phyloP scores from a whole-genome alignment of 2,888 invertebrate species.

The Drosophila mimica region DNA sequence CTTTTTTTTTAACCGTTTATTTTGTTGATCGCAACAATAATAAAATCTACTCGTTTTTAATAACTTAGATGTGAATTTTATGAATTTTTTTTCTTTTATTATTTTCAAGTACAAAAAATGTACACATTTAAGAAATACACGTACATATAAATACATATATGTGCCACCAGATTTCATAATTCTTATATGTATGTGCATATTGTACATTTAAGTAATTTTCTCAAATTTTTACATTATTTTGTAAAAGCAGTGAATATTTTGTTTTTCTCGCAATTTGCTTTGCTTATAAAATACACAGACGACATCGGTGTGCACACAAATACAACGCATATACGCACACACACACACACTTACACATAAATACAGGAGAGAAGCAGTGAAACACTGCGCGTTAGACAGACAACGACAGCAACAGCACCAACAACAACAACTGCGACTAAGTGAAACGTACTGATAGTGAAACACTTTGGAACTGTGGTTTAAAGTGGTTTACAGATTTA shows the following conservation, averaged over 20 bases:
- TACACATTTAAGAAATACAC: not conserved
- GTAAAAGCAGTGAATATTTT: slow-evolving; percentile 47
- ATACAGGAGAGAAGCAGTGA: slow-evolving; percentile 23
- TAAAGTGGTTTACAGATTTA: not conserved
- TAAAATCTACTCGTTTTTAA: slow-evolving; percentile 8
- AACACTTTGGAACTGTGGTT: slow-evolving; percentile 60
- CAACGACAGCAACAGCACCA: slow-evolving; percentile 42
- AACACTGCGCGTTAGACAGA: slow-evolving; percentile 64
- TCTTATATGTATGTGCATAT: not conserved
- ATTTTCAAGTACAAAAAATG: slow-evolving; percentile 44
- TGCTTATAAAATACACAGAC: slow-evolving; percentile 41
- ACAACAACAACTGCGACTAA: slow-evolving; percentile 31
- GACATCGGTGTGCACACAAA: slow-evolving; percentile 6
- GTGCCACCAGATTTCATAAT: slow-evolving; percentile 41
- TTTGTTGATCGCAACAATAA: slow-evolving; percentile 44
- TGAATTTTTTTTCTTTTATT: slow-evolving; percentile 47
- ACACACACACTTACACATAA: slow-evolving; percentile 19
- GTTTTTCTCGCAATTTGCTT: slow-evolving; percentile 38
- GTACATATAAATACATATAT: not conserved
- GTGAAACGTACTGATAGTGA: slow-evolving; percentile 69
- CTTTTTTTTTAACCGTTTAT: slow-evolving; percentile 28
- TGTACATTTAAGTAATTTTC: slow-evolving; percentile 16
- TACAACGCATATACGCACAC: slow-evolving; percentile 29
- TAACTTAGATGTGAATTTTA: slow-evolving; percentile 42
- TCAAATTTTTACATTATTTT: slow-evolving; percentile 46